These are phyloP conservation scores for cattle (Bos taurus) DNA, from an alignment of 2,113 vertebrate genomes.

Conservation along the genomic window ARS-UCD2.0 NC_037328.1:153411501-153412000, in stretches of 20 bases:
- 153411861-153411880: background rate
- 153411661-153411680: slow-evolving; percentile 14
- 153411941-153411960: too few species aligned
- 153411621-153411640: slow-evolving; percentile 44
- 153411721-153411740: background rate
- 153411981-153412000: too few species aligned
- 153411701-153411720: background rate
- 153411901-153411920: background rate
- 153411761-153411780: background rate
- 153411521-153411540: background rate
- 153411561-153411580: slow-evolving; percentile 8
- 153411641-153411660: background rate
- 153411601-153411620: slow-evolving; percentile 7
- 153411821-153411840: background rate
- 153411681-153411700: slow-evolving; percentile 18
- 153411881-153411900: background rate
- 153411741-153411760: background rate
- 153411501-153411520: background rate
- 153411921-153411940: too few species aligned
- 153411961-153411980: too few species aligned
- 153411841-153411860: background rate
- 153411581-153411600: slow-evolving; percentile 3
- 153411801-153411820: background rate
- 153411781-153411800: background rate
- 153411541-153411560: background rate